phyloP scores from a whole-genome alignment of 1,140 invertebrate genomes.

The Dufourea novaeangliae region DNA sequence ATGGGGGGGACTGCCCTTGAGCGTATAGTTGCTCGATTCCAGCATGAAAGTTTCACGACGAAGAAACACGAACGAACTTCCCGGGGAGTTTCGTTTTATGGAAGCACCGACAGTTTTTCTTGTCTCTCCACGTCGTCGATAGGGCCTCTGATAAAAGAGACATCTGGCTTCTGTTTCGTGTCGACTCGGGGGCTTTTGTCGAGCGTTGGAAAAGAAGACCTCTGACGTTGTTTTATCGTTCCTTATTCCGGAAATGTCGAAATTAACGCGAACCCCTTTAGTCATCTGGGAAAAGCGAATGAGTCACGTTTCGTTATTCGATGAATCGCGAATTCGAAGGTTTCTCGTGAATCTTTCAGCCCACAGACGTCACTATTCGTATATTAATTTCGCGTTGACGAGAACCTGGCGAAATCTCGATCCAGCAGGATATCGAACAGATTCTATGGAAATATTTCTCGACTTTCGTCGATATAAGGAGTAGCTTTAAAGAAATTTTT shows the following conservation, averaged over 20 bases:
- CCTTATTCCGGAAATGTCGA: constrained; percentile 10
- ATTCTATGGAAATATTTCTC: neutral
- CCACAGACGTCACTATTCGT: neutral
- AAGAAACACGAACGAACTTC: neutral
- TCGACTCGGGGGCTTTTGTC: neutral
- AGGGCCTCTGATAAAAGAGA: neutral
- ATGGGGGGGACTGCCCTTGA: constrained; percentile 28
- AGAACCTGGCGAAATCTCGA: no score
- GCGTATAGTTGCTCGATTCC: constrained; percentile 16
- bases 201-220: neutral
- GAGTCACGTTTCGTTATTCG: no score
- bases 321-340: constrained; percentile 47
- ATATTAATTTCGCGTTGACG: neutral
- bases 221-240: constrained; percentile 28
- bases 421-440: no score
- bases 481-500: neutral
- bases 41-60: constrained; percentile 23
- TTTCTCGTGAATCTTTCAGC: neutral
- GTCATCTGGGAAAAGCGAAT: no score
- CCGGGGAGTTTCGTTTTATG: neutral
- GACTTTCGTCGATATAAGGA: neutral
- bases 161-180: no score
- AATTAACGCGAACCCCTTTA: constrained; percentile 30
- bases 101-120: neutral
- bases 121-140: neutral